Base-by-base conservation (phyloP, 2,888 invertebrate species). In the Leptopilina syphax region DNA sequence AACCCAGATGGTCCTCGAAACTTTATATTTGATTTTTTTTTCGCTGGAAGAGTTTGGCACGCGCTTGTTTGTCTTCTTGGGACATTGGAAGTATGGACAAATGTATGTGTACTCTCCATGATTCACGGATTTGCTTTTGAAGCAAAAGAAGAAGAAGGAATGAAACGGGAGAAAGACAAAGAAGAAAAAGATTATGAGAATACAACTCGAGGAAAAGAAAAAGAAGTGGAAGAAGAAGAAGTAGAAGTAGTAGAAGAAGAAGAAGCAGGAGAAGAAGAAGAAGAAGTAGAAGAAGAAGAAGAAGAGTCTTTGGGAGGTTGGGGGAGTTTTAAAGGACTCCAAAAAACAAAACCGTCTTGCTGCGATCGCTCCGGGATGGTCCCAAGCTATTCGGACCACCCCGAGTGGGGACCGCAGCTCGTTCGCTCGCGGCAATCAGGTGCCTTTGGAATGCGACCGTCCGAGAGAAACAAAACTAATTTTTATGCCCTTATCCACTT, bases 391-490 rank as follows among this genome's bases (percentile, higher is more conserved):
- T 89, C 86, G 88, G 89, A 89, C 89, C 89, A 89, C 90, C 90
- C 90, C 88, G 89, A 87, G 85, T 76, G 78, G 73, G 78, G 86
- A 81, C 84, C 84, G 82, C 27, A 54, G 34, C 34, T 77, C 83
- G 86, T 87, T 68, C 83, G 86, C 88, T 87, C 86, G 85, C 85
- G 87, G 90, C 90, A 90, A 89, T 89, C 89, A 89, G 89, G 90
- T 89, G 90, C 89, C 88, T 86, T 86, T 87, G 89, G 89, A 89
- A 89, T 89, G 89, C 88, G 89, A 90, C 89, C 89, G 88, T 88
- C 85, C 85, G 85, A 86, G 84, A 85, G 84, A 86, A 89, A 89
- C 86, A 89, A 89, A 90, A 89, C 88, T 87, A 89, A 89, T 88
- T 89, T 89, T 89, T 90, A 89, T 89, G 90, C 89, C 85, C 86